Evolutionary conservation across 1,140 invertebrate genomes (phyloP).

Genomic region (Lysiphlebus fabarum): DNA sequence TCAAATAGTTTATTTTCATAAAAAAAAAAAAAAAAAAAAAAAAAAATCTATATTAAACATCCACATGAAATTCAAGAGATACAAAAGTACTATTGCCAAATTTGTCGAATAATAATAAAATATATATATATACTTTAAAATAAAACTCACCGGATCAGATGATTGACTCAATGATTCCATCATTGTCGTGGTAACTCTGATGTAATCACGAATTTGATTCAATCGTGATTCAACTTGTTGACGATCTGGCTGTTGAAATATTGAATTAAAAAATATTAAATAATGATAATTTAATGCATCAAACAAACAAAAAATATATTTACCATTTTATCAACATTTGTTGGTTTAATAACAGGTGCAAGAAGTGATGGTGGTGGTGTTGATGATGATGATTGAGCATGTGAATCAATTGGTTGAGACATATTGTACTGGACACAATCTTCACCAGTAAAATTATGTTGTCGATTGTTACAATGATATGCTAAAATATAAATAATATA

Average conservation of each 20-base stretch:
- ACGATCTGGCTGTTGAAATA: conserved; percentile 53
- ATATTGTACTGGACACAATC: conserved; percentile 38
- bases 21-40: conserved; percentile 21
- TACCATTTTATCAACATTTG: conserved; percentile 47
- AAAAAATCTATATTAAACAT: conserved; percentile 11
- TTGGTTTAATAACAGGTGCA: conserved; percentile 35
- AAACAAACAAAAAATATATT: too few relatives aligned
- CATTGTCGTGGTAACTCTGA: conserved; percentile 60
- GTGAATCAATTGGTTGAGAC: conserved; percentile 39
- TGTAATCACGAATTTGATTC: conserved; percentile 63
- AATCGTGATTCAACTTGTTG: conserved; percentile 59
- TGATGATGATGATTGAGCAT: conserved; percentile 36
- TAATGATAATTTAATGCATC: conserved; percentile 2
- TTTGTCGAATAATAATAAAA: not conserved
- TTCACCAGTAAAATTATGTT: conserved; percentile 35
- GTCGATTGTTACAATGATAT: conserved; percentile 26
- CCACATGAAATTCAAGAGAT: conserved; percentile 14
- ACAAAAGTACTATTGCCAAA: too few relatives aligned
- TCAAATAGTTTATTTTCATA: not conserved
- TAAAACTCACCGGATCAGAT: conserved; percentile 58
- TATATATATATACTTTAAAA: too few relatives aligned
- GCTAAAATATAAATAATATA: too few relatives aligned
- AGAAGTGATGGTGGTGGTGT: conserved; percentile 13
- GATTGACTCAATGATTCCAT: conserved; percentile 62
- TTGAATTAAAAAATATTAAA: conserved; percentile 17